These are phyloP conservation scores for Sebastes nivosus DNA, from an alignment of 2,797 vertebrate species.

Conservation along the genomic window DNA sequence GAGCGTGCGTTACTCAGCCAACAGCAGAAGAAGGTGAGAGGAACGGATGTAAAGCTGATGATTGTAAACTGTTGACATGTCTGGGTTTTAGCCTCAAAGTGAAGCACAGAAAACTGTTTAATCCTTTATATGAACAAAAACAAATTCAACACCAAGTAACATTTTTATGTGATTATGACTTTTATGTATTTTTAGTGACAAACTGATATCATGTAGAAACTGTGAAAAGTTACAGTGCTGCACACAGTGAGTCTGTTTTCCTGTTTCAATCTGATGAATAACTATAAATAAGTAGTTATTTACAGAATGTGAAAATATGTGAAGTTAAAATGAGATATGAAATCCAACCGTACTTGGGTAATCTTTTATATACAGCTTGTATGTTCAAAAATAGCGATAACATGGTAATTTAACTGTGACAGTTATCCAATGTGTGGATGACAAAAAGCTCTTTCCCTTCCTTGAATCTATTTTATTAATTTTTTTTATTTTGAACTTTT, in stretches of 20 bases:
- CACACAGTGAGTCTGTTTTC: background rate
- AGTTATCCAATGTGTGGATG: too few species aligned
- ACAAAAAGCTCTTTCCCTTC: too few species aligned
- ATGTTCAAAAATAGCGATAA: too few species aligned
- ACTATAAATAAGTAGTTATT: background rate
- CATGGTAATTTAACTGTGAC: too few species aligned
- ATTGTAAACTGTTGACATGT: background rate
- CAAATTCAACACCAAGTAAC: background rate
- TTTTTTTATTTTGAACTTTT: too few species aligned
- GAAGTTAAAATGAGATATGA: background rate
- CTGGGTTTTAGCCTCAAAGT: background rate
- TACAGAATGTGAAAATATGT: background rate
- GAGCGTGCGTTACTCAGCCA: constrained; percentile 72
- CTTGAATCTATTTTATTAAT: too few species aligned
- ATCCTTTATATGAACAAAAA: background rate
- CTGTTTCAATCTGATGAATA: background rate
- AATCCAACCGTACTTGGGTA: too few species aligned
- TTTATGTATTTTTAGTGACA: background rate
- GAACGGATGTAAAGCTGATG: background rate
- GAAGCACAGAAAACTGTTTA: background rate
- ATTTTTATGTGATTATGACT: background rate
- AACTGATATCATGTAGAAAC: background rate
- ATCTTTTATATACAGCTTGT: too few species aligned
- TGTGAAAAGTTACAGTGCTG: background rate
- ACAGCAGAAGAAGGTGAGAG: constrained; percentile 80